Conservation (phyloP, 2,888 invertebrate genomes). For the Chydorus sphaericus region DNA sequence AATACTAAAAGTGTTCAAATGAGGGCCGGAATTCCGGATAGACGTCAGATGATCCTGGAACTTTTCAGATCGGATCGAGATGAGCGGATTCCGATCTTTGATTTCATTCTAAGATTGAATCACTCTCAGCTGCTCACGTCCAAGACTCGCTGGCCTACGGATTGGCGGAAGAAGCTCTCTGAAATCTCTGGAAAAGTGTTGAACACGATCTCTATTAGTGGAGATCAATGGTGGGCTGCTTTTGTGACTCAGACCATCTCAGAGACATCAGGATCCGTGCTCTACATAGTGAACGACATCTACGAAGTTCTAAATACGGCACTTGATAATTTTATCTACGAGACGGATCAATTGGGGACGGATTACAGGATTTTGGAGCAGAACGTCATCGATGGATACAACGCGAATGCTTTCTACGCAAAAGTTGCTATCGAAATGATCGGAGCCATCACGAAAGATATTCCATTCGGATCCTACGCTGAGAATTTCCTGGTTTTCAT, state of each 20-base stretch:
- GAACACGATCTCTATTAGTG: neutral
- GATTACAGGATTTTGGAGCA: slow-evolving; percentile 51
- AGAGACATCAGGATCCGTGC: neutral
- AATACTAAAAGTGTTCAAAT: neutral
- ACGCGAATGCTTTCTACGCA: slow-evolving; percentile 68
- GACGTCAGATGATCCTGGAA: slow-evolving; percentile 1
- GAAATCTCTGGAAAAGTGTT: neutral
- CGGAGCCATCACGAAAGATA: slow-evolving; percentile 54
- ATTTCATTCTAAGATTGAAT: slow-evolving; percentile 64
- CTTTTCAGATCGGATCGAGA: slow-evolving; percentile 2
- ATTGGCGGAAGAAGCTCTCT: neutral
- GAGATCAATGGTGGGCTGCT: neutral
- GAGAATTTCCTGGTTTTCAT: slow-evolving; percentile 39
- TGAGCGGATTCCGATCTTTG: slow-evolving; percentile 20
- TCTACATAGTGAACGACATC: neutral
- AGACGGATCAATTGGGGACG: slow-evolving; percentile 43
- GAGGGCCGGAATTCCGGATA: slow-evolving; percentile 7
- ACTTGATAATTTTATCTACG: neutral
- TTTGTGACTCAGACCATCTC: neutral
- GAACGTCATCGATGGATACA: slow-evolving; percentile 60
- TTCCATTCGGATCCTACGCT: slow-evolving; percentile 48
- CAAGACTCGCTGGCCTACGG: slow-evolving; percentile 52
- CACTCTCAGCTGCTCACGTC: slow-evolving; percentile 69
- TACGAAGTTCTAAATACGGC: neutral
- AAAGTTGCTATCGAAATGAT: slow-evolving; percentile 57